phyloP scores from a whole-genome alignment of 2,888 invertebrate genomes.

The Parnassius orleans region DNA sequence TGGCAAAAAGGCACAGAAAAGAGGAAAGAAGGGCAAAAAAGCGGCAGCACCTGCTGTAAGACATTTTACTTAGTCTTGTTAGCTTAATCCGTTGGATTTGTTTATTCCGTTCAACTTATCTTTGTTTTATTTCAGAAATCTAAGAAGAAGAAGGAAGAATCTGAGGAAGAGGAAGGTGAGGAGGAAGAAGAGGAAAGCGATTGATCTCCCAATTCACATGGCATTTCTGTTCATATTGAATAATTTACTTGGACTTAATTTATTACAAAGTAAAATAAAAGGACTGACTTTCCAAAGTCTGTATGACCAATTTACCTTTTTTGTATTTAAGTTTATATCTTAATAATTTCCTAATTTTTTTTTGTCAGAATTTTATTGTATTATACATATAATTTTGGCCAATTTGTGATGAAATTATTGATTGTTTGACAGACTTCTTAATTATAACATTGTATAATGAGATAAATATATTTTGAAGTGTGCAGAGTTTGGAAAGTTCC shows the following conservation, averaged over 20 bases:
- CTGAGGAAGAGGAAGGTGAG: conserved; percentile 83
- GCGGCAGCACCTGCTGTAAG: conserved; percentile 71
- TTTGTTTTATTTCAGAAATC: conserved; percentile 53
- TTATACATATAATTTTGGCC: conserved; percentile 46
- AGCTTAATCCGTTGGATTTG: conserved; percentile 8
- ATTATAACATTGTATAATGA: conserved; percentile 47
- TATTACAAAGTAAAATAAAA: conserved; percentile 79
- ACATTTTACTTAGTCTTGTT: conserved; percentile 27
- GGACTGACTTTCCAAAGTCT: conserved; percentile 79
- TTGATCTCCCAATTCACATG: conserved; percentile 76
- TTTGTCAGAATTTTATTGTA: conserved; percentile 16
- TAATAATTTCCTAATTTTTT: conserved; percentile 22
- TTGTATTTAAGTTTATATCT: conserved; percentile 32
- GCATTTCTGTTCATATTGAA: conserved; percentile 77
- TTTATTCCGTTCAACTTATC: conserved; percentile 26
- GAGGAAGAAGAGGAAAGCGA: conserved; percentile 84
- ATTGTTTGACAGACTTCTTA: conserved; percentile 56
- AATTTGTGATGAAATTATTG: conserved; percentile 57
- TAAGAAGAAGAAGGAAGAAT: conserved; percentile 83
- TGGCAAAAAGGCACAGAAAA: conserved; percentile 76
- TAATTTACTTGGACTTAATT: conserved; percentile 81
- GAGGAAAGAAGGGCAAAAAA: conserved; percentile 80
- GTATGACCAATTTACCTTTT: conserved; percentile 36
- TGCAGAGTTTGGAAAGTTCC: conserved; percentile 79
- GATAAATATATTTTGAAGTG: conserved; percentile 38